Percentiles rank a stretch among this genome's conserved stretches.
These are phyloP conservation scores for Oryzias dopingdopingensis DNA, from an alignment of 2,797 vertebrate species.

Conservation along the genomic window DNA sequence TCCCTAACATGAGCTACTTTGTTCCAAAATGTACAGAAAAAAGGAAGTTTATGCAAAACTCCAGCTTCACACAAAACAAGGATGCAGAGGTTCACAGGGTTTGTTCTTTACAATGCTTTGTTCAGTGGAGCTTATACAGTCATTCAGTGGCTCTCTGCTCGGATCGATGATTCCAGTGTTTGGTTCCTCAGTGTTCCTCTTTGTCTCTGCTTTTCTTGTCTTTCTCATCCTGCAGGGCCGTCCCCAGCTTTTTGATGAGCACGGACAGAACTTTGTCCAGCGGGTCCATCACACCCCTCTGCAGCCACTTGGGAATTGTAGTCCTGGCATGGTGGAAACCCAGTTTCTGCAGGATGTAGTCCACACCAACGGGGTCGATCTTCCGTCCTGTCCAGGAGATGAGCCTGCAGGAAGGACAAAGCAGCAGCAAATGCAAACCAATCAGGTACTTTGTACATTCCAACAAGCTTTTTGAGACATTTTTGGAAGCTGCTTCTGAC, in stretches of 20 bases:
- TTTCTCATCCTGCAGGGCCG: slow-evolving; percentile 94
- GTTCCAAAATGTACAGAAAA: slow-evolving; percentile 82
- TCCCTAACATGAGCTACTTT: slow-evolving; percentile 70
- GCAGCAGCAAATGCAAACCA: neutral
- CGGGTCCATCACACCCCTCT: slow-evolving; percentile 98
- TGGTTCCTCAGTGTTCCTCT: slow-evolving; percentile 84
- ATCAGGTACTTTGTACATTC: neutral
- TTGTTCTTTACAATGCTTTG: slow-evolving; percentile 47
- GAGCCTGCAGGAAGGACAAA: slow-evolving; percentile 74
- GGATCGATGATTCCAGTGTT: slow-evolving; percentile 35
- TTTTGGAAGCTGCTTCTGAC: too few species aligned
- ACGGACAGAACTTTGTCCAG: slow-evolving; percentile 96
- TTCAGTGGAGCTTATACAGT: slow-evolving; percentile 61
- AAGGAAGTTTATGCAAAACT: slow-evolving; percentile 75
- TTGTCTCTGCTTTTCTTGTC: slow-evolving; percentile 93
- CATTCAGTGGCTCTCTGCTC: slow-evolving; percentile 57
- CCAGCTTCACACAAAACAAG: slow-evolving; percentile 80
- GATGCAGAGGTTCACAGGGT: slow-evolving; percentile 70
- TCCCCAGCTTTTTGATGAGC: slow-evolving; percentile 96
- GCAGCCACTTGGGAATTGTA: slow-evolving; percentile 99
- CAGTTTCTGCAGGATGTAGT: slow-evolving; percentile 97
- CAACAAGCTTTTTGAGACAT: too few species aligned
- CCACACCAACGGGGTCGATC: slow-evolving; percentile 97
- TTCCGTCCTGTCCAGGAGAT: slow-evolving; percentile 99
- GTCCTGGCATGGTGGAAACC: slow-evolving; percentile 98